A percentile compares a stretch with the other conserved stretches of the same genome.
phyloP scores from a whole-genome alignment of 2,797 vertebrate species.

The Bovichtus variegatus region DNA sequence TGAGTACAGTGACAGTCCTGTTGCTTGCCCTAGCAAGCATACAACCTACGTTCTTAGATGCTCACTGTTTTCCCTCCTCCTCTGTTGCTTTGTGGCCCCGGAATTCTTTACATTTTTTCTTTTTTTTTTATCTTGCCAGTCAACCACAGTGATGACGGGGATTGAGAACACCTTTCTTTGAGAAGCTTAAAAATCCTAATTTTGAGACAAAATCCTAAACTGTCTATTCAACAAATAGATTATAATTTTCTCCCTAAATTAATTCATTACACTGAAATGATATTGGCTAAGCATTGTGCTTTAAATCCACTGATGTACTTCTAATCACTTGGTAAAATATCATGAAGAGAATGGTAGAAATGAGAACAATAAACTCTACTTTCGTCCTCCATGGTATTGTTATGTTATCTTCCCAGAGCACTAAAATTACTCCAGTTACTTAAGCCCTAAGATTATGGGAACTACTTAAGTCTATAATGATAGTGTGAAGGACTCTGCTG shows the following conservation, averaged over 20 bases:
- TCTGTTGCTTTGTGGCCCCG: neutral
- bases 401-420: slow-evolving; percentile 45
- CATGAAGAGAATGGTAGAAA: slow-evolving; percentile 26
- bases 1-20: slow-evolving; percentile 76
- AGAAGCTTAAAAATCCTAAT: neutral
- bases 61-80: neutral
- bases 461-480: slow-evolving; percentile 61
- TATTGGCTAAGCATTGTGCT: neutral
- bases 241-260: neutral
- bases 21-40: neutral
- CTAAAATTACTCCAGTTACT: slow-evolving; percentile 57
- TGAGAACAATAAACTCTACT: slow-evolving; percentile 24
- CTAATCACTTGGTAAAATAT: slow-evolving; percentile 20
- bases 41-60: neutral
- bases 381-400: slow-evolving; percentile 6
- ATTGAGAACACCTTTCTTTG: neutral
- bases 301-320: slow-evolving; percentile 19
- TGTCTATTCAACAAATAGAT: neutral
- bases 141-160: neutral
- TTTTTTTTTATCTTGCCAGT: neutral
- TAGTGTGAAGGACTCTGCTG: slow-evolving; percentile 35
- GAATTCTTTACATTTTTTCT: neutral
- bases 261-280: slow-evolving; percentile 15
- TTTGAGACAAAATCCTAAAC: neutral
- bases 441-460: slow-evolving; percentile 57